phyloP scores from a whole-genome alignment of 1,140 invertebrate genomes.

The Vollenhovia emeryi region DNA sequence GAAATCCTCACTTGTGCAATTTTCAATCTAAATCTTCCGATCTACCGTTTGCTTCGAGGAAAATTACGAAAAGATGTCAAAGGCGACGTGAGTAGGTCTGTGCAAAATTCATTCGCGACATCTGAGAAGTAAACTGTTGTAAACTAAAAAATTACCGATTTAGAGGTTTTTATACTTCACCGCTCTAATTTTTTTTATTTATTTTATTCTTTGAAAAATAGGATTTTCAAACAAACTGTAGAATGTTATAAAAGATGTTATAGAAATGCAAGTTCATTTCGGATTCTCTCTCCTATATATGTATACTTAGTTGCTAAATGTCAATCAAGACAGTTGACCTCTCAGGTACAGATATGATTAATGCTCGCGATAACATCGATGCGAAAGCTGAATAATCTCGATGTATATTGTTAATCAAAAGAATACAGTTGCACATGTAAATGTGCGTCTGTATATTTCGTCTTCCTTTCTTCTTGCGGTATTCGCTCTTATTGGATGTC shows the following conservation, averaged over 20 bases:
- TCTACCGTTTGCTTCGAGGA: not conserved
- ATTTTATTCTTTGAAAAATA: too few relatives aligned
- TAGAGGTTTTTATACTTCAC: too few relatives aligned
- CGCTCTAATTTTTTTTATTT: too few relatives aligned
- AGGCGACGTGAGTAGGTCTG: not conserved
- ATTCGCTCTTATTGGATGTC: not conserved
- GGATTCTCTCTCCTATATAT: too few relatives aligned
- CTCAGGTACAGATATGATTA: too few relatives aligned
- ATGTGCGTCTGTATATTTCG: not conserved
- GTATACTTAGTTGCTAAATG: too few relatives aligned
- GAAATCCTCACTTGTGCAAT: conserved; percentile 30
- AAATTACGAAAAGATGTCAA: conserved; percentile 39
- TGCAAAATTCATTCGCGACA: not conserved
- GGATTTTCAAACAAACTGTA: too few relatives aligned
- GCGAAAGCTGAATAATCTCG: not conserved
- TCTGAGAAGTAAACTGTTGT: too few relatives aligned
- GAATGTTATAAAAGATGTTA: too few relatives aligned
- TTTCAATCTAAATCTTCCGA: conserved; percentile 43
- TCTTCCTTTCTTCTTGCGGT: not conserved
- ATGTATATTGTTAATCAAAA: not conserved
- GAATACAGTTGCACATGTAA: not conserved
- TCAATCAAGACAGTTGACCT: too few relatives aligned
- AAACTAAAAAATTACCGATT: too few relatives aligned
- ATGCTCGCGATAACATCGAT: not conserved
- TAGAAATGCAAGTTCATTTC: too few relatives aligned